A percentile compares a stretch with the other conserved stretches of the same genome.
These are phyloP conservation scores for Himantopus leucocephalus DNA, from an alignment of 2,113 vertebrate genomes.

Conservation along the genomic window DNA sequence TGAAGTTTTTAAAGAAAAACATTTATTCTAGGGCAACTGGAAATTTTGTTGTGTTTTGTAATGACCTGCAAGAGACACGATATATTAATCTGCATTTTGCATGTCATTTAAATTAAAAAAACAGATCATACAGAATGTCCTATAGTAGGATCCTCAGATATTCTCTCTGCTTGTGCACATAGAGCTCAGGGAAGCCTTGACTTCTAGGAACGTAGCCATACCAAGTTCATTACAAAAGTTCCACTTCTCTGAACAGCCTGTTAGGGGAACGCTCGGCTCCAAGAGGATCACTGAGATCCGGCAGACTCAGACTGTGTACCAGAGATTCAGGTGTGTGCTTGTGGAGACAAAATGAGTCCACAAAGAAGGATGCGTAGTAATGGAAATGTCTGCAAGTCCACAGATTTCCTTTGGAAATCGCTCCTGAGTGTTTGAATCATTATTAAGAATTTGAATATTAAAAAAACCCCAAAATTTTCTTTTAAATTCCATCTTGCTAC, in stretches of 20 bases:
- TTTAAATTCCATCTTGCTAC: not conserved
- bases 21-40: not conserved
- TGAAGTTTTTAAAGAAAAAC: not conserved
- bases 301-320: not conserved
- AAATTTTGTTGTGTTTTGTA: not conserved
- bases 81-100: not conserved
- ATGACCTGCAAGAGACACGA: not conserved
- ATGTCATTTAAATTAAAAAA: not conserved
- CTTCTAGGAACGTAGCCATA: not conserved
- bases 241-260: not conserved
- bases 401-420: not conserved
- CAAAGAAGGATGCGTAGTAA: not conserved
- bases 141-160: not conserved
- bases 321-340: not conserved
- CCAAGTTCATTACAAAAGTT: not conserved
- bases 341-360: not conserved
- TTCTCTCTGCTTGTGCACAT: not conserved
- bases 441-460: not conserved
- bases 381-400: not conserved
- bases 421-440: not conserved
- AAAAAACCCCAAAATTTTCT: not conserved
- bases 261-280: not conserved
- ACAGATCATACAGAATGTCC: not conserved
- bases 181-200: not conserved
- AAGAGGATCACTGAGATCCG: not conserved